Evolutionary conservation across 2,797 vertebrate genomes (phyloP).

Genomic region (Leptatherina wallacei): DNA sequence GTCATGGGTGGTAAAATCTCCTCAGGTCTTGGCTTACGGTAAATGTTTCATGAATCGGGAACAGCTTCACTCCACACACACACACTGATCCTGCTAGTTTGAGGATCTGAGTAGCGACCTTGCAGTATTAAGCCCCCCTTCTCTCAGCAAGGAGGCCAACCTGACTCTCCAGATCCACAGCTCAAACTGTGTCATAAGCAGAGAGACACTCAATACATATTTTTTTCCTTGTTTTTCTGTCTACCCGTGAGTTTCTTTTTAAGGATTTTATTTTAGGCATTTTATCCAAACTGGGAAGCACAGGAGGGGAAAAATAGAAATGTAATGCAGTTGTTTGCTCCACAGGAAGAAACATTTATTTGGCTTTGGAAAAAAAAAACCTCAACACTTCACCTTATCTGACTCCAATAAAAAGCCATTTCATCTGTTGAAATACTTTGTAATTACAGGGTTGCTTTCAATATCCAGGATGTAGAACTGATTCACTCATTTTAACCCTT

Average conservation of each 20-base stretch:
- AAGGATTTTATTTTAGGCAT: not conserved
- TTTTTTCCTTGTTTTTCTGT: not conserved
- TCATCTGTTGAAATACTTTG: not conserved
- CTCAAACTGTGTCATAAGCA: not conserved
- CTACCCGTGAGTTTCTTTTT: not conserved
- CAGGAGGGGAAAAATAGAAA: not conserved
- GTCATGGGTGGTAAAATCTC: constrained; percentile 7
- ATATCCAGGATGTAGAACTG: not conserved
- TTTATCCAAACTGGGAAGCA: not conserved
- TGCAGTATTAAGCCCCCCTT: not conserved
- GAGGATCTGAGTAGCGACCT: not conserved
- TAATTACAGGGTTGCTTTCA: not conserved
- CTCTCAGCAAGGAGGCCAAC: not conserved
- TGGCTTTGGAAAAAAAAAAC: not conserved
- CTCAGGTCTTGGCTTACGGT: not conserved
- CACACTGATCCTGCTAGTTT: not conserved
- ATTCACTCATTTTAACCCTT: not conserved
- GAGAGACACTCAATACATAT: not conserved
- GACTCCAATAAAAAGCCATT: not conserved
- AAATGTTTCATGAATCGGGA: constrained; percentile 8
- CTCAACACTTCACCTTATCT: not conserved
- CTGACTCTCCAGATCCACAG: not conserved
- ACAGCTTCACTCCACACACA: not conserved
- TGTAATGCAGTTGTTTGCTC: not conserved
- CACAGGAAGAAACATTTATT: not conserved